Conservation (phyloP, 1,140 invertebrate genomes). For the Scaptomyza pallida region DNA sequence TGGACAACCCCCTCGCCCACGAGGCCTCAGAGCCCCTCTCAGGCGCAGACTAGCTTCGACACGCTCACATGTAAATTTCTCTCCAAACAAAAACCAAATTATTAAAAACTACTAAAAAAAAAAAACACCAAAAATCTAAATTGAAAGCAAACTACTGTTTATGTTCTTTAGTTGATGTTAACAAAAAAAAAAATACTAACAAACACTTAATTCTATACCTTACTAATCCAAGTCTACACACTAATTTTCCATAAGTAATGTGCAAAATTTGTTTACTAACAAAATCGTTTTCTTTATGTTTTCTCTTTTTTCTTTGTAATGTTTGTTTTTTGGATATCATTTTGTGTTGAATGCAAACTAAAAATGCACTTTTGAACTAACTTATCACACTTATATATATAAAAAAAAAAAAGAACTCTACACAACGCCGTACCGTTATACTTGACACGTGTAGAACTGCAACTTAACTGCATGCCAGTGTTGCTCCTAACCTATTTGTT, state of each 20-base stretch:
- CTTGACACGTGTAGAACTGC: slow-evolving; percentile 40
- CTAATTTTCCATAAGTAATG: slow-evolving; percentile 61
- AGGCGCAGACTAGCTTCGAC: slow-evolving; percentile 85
- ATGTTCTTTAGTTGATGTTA: slow-evolving; percentile 73
- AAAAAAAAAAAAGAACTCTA: slow-evolving; percentile 18
- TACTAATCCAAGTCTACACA: slow-evolving; percentile 48
- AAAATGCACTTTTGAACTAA: slow-evolving; percentile 27
- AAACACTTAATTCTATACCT: slow-evolving; percentile 43
- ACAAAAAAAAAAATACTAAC: slow-evolving; percentile 28
- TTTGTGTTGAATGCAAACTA: slow-evolving; percentile 44
- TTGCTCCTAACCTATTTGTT: slow-evolving; percentile 5
- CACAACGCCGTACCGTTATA: slow-evolving; percentile 31
- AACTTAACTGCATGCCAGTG: slow-evolving; percentile 31
- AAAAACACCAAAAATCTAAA: slow-evolving; percentile 41
- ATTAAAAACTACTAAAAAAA: slow-evolving; percentile 65
- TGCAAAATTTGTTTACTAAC: slow-evolving; percentile 61
- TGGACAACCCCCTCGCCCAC: slow-evolving; percentile 85
- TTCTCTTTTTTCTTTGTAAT: slow-evolving; percentile 53
- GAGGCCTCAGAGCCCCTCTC: slow-evolving; percentile 84
- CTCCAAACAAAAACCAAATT: slow-evolving; percentile 75
- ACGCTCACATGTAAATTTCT: slow-evolving; percentile 85
- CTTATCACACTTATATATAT: background rate
- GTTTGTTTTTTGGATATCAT: slow-evolving; percentile 33
- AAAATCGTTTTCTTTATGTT: background rate
- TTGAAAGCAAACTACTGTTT: slow-evolving; percentile 60